Conservation (phyloP, 2,113 vertebrate genomes). For the Apteryx owenii region DNA sequence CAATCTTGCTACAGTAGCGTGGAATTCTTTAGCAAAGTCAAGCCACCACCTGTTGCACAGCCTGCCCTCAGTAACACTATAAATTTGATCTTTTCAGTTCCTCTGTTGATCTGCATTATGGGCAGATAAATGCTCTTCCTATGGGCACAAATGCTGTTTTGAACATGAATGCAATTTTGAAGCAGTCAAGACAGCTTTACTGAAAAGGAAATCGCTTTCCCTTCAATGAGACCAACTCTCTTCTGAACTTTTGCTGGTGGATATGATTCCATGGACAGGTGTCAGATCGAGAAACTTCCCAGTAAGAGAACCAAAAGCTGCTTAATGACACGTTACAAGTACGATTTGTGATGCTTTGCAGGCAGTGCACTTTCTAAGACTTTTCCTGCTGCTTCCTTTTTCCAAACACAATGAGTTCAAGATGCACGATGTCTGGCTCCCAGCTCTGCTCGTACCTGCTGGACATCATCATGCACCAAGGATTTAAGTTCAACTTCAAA, state of each 20-base stretch:
- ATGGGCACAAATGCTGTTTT: background rate
- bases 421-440: background rate
- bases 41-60: background rate
- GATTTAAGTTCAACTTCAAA: conserved; percentile 21
- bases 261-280: background rate
- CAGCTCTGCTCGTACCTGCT: background rate
- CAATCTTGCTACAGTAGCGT: background rate
- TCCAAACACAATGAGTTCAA: background rate
- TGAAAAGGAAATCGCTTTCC: conserved; percentile 39
- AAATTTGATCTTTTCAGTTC: background rate
- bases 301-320: conserved; percentile 10
- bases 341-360: conserved; percentile 9
- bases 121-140: background rate
- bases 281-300: conserved; percentile 1
- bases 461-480: conserved; percentile 17
- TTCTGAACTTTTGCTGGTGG: background rate
- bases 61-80: background rate
- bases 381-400: conserved; percentile 35
- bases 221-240: background rate
- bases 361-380: background rate
- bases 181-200: conserved; percentile 5
- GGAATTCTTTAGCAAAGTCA: conserved; percentile 15
- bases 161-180: background rate
- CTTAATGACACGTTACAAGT: conserved; percentile 5
- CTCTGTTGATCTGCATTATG: background rate